Evolutionary conservation across 1,140 invertebrate genomes (phyloP).

Genomic region (Metopolophium dirhodum): DNA sequence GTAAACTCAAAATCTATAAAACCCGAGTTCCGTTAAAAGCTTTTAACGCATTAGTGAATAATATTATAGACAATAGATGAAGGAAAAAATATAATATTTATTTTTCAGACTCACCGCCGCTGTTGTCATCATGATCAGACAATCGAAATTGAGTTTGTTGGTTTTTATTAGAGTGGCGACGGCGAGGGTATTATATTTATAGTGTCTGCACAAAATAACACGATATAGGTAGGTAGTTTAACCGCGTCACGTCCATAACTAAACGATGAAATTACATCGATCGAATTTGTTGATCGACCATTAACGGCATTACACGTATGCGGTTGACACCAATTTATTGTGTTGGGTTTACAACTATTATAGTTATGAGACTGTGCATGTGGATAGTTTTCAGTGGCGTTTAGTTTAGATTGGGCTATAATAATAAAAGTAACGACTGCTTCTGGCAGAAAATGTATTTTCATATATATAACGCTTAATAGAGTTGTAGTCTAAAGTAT

Average conservation of each 20-base stretch:
- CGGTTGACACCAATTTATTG: background rate
- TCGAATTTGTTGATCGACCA: background rate
- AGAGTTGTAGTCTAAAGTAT: background rate
- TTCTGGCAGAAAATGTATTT: background rate
- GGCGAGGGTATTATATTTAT: background rate
- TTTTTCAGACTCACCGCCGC: background rate
- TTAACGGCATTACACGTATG: background rate
- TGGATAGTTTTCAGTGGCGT: background rate
- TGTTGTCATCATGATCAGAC: background rate
- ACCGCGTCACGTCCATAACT: background rate
- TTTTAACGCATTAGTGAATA: slow-evolving; percentile 1
- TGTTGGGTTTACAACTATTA: background rate
- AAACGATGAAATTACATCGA: background rate
- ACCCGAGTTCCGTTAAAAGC: background rate
- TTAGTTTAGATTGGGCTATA: background rate
- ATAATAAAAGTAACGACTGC: slow-evolving; percentile 1
- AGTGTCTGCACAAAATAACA: background rate
- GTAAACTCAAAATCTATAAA: background rate
- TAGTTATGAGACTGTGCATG: background rate
- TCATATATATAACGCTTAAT: slow-evolving; percentile 1
- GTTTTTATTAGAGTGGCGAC: background rate
- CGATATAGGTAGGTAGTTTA: background rate
- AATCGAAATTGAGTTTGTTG: background rate
- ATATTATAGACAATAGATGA: background rate
- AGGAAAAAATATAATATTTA: background rate